A percentile compares a stretch with the other conserved stretches of the same genome.
phyloP scores from a whole-genome alignment of 2,797 vertebrate species.

The Rhinophrynus dorsalis region DNA sequence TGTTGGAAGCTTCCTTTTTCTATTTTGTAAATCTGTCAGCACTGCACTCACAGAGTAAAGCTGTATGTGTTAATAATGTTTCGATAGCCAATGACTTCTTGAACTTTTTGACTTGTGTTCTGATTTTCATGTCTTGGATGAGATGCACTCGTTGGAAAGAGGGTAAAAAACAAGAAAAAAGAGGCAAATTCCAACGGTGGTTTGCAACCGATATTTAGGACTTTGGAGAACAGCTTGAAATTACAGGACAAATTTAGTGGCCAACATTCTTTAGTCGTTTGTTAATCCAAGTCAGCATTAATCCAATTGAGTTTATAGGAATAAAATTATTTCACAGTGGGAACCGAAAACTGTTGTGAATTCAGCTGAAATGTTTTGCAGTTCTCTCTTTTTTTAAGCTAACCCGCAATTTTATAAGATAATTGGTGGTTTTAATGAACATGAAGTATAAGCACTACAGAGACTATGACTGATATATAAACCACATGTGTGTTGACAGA shows the following conservation, averaged over 20 bases:
- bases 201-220: slow-evolving; percentile 35
- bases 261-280: slow-evolving; percentile 30
- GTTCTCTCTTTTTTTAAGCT: background rate
- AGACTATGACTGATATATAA: slow-evolving; percentile 13
- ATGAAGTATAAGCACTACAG: slow-evolving; percentile 18
- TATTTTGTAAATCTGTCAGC: no score
- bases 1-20: no score
- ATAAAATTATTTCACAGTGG: slow-evolving; percentile 27
- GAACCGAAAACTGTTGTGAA: slow-evolving; percentile 29
- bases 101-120: slow-evolving; percentile 30
- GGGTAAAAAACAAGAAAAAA: slow-evolving; percentile 4
- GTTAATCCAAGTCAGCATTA: slow-evolving; percentile 38
- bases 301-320: slow-evolving; percentile 24
- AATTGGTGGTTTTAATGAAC: slow-evolving; percentile 30
- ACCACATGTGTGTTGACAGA: background rate
- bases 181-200: slow-evolving; percentile 24
- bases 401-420: slow-evolving; percentile 36
- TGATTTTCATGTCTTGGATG: slow-evolving; percentile 12
- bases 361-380: background rate
- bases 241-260: slow-evolving; percentile 26
- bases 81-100: slow-evolving; percentile 29
- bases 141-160: slow-evolving; percentile 19
- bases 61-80: no score
- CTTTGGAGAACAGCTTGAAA: slow-evolving; percentile 20
- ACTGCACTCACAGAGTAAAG: no score